Conservation (phyloP, 2,113 vertebrate species). For the Neotoma lepida region DNA sequence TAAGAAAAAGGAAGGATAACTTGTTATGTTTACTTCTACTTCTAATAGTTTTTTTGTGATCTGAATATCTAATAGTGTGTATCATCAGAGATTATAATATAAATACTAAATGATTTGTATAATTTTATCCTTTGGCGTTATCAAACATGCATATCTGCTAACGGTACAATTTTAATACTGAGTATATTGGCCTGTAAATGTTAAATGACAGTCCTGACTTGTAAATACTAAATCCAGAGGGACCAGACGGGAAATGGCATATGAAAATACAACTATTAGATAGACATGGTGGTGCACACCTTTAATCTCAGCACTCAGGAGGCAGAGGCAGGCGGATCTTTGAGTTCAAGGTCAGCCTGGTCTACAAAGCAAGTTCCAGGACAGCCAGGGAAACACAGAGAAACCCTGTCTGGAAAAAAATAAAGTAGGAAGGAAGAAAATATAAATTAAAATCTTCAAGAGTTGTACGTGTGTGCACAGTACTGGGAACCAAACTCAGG, state of each 20-base stretch:
- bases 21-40: constrained; percentile 48
- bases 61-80: constrained; percentile 20
- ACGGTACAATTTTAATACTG: constrained; percentile 19
- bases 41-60: not conserved
- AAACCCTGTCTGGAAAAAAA: not conserved
- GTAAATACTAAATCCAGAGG: constrained; percentile 39
- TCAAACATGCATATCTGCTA: constrained; percentile 19
- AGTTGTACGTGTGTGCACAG: not conserved
- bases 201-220: constrained; percentile 37
- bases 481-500: not conserved
- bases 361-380: not conserved
- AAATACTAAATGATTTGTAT: constrained; percentile 44
- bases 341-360: not conserved
- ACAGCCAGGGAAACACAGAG: not conserved
- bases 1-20: not conserved
- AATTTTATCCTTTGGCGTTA: constrained; percentile 37
- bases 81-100: constrained; percentile 30
- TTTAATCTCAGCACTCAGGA: not conserved
- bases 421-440: not conserved
- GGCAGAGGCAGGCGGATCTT: not conserved
- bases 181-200: not conserved
- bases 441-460: not conserved
- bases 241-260: constrained; percentile 36
- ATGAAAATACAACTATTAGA: not conserved
- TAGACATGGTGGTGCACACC: not conserved